Base-by-base conservation (phyloP, 2,113 vertebrate genomes). In the Chitala chitala region DNA sequence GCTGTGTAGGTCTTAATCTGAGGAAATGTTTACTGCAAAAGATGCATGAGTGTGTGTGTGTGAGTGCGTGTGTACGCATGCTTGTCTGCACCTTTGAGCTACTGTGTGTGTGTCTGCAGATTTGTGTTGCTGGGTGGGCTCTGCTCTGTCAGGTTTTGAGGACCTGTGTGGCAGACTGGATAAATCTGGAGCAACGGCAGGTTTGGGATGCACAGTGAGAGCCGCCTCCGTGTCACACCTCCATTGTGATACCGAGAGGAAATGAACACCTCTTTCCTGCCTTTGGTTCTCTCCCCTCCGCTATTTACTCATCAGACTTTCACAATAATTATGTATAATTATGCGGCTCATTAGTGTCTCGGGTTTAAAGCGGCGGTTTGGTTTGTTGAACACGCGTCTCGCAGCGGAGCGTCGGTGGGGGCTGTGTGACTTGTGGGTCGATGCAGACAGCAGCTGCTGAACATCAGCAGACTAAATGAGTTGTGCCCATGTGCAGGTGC, bases 61-160 rank as follows among this genome's bases (percentile, higher is more conserved):
- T 56, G 20, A 73, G n/a, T 42, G 13, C 72, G 20, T 53, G 40
- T 64, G 1, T 38, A 40, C 82, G 55, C 59, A 48, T 78, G 31
- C 71, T 15, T 77, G n/a, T 48, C 2, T 68, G 31, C 15, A 51
- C 20, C 20, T 51, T 51, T 2, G 48, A 1, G n/a, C n/a, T n/a
- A n/a, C n/a, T n/a, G 24, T 64, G 36, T 6, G 24, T 51, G n/a
- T 66, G 44, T 59, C 63, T 56, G 20, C 71, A 24, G 36, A 10
- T 73, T 15, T 53, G 40, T 64, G 1, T 38, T 40, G 81, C 38
- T 50, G 42, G 69, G 48, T 8, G 44, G 69, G 29, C 33, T 10
- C 36, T 55, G 22, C 17, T 76, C 44, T 59, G 40, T 73, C 31
- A 61, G 29, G 71, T n/a, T 42, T 5, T 22, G 17, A 13, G 20